Percentiles rank a stretch among this genome's conserved stretches.
phyloP scores from a whole-genome alignment of 2,797 vertebrate species.

The Podarcis lilfordi region DNA sequence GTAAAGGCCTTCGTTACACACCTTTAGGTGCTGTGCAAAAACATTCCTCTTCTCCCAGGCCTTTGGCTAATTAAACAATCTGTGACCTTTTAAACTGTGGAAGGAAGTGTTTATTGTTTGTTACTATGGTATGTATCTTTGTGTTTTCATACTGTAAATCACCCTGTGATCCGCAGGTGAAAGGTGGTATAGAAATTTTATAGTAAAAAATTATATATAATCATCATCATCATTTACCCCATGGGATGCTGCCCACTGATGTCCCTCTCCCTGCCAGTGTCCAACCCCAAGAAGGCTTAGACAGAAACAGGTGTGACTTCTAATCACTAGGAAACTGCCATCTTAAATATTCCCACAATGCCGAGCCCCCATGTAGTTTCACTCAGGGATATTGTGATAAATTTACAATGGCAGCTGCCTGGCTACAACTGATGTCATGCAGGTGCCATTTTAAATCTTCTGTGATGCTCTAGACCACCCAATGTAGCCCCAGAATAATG shows the following conservation, averaged over 20 bases:
- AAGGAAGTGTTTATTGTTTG: too few relatives aligned
- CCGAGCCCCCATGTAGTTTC: neutral
- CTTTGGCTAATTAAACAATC: too few relatives aligned
- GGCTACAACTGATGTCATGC: neutral
- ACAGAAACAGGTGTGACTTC: neutral
- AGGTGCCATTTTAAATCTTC: neutral
- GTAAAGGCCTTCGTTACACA: neutral
- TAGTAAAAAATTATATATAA: too few relatives aligned
- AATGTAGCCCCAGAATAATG: neutral
- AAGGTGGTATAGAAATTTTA: too few relatives aligned
- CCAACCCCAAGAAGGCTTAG: neutral
- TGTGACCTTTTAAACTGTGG: too few relatives aligned
- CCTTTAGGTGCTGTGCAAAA: too few relatives aligned
- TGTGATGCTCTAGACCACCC: neutral
- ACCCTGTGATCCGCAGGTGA: too few relatives aligned
- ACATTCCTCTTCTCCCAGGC: too few relatives aligned
- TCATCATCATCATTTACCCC: too few relatives aligned
- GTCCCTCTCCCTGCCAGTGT: neutral
- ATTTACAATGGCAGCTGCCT: neutral
- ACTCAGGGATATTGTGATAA: neutral
- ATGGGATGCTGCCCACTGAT: neutral
- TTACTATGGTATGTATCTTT: too few relatives aligned
- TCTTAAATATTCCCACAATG: neutral
- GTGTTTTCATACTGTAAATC: too few relatives aligned
- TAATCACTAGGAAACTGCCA: neutral